Base-by-base conservation (phyloP, 1,140 invertebrate species). In the Zaprionus tsacasi region DNA sequence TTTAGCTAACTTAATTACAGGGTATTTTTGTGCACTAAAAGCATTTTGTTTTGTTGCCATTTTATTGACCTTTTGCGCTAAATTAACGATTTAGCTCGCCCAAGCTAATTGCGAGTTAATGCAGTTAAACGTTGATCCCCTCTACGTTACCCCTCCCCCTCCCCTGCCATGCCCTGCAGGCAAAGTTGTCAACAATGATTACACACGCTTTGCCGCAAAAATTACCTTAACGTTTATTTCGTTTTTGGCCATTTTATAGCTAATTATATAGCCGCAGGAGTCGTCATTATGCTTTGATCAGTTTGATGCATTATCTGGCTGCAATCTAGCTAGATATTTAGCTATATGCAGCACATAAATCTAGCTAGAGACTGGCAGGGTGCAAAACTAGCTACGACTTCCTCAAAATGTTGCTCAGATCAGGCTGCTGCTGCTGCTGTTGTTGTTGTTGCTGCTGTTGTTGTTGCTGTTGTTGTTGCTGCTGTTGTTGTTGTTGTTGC, bases 51-150 rank as follows among this genome's bases (percentile, higher is more conserved):
- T 35, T 36, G 63, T 55, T 17, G 21, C 50, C 25, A 33, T 30
- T 72, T 27, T 38, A 54, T 71, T 63, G 78, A 71, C 64, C 80
- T 79, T 71, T 60, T 30, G 27, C 27, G 27, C 6, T 30, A 6
- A 30, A 30, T 30, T 30, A 30, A 30, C 36, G 2, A 61, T 45
- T 25, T 69, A 12, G 10, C 45, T 12, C 40, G 43, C 50, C 38
- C 10, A 13, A 66, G 27, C 55, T 82, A 82, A 82, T 82, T 83
- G 81, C 54, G 52, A 54, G 60, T 70, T 86, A 86, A 81, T 85
- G 69, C 66, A 66, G 50, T 75, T 85, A 61, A 82, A 69, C 25
- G 35, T 12, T 33, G 56, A 7, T 21, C 12, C 33, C 59, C 36
- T n/a, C 40, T 13, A 13, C 6, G 4, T 4, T 4, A 2, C 4